These are phyloP conservation scores for Lathronympha strigana DNA, from an alignment of 2,888 invertebrate species.

Conservation along the genomic window DNA sequence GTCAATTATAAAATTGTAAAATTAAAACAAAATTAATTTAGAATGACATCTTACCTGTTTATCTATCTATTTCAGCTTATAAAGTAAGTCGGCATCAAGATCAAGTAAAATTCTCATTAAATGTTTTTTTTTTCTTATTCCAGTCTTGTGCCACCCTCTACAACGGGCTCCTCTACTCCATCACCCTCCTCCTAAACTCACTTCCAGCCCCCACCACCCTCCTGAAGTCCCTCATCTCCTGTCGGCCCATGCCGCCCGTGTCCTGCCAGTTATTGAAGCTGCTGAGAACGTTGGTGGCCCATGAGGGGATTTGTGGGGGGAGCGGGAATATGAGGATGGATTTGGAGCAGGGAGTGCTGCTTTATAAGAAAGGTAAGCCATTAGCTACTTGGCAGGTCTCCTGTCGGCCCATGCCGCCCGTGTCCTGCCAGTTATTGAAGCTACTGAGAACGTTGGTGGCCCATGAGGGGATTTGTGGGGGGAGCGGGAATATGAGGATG, in stretches of 20 bases:
- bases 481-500: conserved; percentile 62
- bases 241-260: conserved; percentile 63
- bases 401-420: conserved; percentile 62
- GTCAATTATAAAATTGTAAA: no score
- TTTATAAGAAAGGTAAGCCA: conserved; percentile 68
- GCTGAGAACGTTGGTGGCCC: conserved; percentile 48
- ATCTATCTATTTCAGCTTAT: no score
- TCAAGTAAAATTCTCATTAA: not conserved
- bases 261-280: conserved; percentile 52
- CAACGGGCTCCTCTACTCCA: conserved; percentile 64
- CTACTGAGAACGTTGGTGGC: conserved; percentile 50
- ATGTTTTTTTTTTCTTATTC: conserved; percentile 46
- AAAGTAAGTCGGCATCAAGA: no score
- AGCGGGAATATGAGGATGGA: conserved; percentile 67
- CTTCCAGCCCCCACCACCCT: conserved; percentile 43
- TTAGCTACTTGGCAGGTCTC: conserved; percentile 10
- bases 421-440: conserved; percentile 53
- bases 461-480: conserved; percentile 55
- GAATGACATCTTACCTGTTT: no score
- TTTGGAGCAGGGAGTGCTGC: conserved; percentile 73
- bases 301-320: conserved; percentile 56
- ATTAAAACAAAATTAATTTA: no score
- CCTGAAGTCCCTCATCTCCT: conserved; percentile 56
- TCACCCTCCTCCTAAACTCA: conserved; percentile 47
- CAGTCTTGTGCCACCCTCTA: conserved; percentile 69